Percentiles rank a stretch among this genome's conserved stretches.
These are phyloP conservation scores for Heliothis virescens DNA, from an alignment of 1,140 invertebrate species.

Conservation along the genomic window DNA sequence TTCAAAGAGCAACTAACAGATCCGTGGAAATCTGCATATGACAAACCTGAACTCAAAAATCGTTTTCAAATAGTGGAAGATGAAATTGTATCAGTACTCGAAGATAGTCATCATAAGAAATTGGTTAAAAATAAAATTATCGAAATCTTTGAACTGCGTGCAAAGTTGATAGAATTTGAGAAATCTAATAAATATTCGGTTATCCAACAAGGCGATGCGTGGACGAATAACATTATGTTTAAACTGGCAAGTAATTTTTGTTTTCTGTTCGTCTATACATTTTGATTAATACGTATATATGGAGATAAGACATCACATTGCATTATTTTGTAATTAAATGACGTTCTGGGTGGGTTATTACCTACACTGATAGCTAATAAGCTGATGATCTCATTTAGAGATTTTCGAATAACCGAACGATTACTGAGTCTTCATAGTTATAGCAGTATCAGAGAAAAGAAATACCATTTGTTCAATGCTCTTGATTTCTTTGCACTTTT, in stretches of 20 bases:
- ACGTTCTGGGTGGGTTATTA: no score
- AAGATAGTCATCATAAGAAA: conserved; percentile 27
- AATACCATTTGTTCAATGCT: no score
- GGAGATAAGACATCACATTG: no score
- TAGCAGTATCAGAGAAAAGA: no score
- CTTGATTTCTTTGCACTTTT: no score
- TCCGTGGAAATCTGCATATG: conserved; percentile 7
- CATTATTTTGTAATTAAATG: no score
- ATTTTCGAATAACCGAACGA: no score
- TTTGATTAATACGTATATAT: no score
- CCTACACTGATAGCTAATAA: no score
- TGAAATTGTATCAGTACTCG: conserved; percentile 30
- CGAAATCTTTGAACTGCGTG: conserved; percentile 3
- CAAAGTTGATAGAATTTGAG: conserved; percentile 47
- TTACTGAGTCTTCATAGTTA: no score
- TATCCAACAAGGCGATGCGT: conserved; percentile 55
- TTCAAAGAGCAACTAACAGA: conserved; percentile 46
- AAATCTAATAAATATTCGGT: conserved; percentile 60
- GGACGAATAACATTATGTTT: conserved; percentile 60
- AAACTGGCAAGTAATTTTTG: conserved; percentile 39
- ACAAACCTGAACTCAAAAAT: background rate
- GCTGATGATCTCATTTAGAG: no score
- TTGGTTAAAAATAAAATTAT: conserved; percentile 38
- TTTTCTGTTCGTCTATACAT: no score
- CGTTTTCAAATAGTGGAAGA: conserved; percentile 25